These are phyloP conservation scores for Limnodromus scolopaceus DNA, from an alignment of 2,797 vertebrate species.

Conservation along the genomic window DNA sequence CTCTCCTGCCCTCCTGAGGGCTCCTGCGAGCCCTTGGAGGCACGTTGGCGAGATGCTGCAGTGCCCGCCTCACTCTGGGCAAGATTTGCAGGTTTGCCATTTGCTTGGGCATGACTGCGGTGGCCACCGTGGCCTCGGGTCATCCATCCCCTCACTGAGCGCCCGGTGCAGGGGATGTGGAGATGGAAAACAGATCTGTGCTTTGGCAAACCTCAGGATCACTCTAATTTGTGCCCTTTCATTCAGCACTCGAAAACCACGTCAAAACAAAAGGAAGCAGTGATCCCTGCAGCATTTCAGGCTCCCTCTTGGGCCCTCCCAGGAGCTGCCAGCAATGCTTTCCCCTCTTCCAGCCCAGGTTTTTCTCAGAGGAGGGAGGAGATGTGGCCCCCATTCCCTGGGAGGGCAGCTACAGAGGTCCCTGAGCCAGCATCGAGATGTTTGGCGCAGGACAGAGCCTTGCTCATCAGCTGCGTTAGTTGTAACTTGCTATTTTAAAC, in stretches of 20 bases:
- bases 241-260: not conserved
- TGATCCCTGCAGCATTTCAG: not conserved
- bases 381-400: not conserved
- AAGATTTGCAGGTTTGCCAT: not conserved
- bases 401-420: not conserved
- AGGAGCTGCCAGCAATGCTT: not conserved
- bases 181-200: not conserved
- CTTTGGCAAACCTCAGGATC: not conserved
- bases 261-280: not conserved
- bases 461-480: not conserved
- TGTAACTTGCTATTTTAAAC: not conserved
- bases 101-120: not conserved
- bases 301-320: not conserved
- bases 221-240: not conserved
- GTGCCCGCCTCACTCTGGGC: not conserved
- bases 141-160: rapidly evolving
- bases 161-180: rapidly evolving
- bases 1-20: rapidly evolving
- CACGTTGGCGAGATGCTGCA: not conserved
- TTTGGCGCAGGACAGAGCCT: not conserved
- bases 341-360: not conserved
- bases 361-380: not conserved
- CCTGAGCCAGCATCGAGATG: not conserved
- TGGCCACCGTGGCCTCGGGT: not conserved
- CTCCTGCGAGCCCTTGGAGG: rapidly evolving